A percentile compares a stretch with the other conserved stretches of the same genome.
These are phyloP conservation scores for Euspilapteryx auroguttella DNA, from an alignment of 2,888 invertebrate genomes.

Conservation along the genomic window DNA sequence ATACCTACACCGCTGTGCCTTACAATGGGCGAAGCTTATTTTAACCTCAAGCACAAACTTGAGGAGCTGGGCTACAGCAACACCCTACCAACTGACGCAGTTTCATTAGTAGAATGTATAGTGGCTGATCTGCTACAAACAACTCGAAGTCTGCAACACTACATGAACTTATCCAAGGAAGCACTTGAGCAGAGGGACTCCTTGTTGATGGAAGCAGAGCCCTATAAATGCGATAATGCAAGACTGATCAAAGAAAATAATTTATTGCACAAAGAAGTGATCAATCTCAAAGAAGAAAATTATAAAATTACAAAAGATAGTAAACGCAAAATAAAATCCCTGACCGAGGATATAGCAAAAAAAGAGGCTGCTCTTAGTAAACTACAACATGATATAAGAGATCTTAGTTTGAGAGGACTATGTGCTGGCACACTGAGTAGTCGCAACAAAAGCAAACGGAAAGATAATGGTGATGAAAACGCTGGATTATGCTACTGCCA, in stretches of 20 bases:
- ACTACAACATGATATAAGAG: slow-evolving; percentile 42
- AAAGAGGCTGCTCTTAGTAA: slow-evolving; percentile 41
- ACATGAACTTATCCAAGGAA: slow-evolving; percentile 74
- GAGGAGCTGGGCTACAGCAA: slow-evolving; percentile 84
- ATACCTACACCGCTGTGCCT: too few relatives aligned
- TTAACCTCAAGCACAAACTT: slow-evolving; percentile 65
- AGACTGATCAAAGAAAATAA: slow-evolving; percentile 76
- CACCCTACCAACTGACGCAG: slow-evolving; percentile 71
- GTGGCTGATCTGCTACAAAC: slow-evolving; percentile 84
- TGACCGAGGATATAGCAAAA: slow-evolving; percentile 65
- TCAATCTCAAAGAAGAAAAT: slow-evolving; percentile 67
- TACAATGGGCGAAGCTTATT: slow-evolving; percentile 47
- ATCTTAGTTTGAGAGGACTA: slow-evolving; percentile 40
- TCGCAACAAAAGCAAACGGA: slow-evolving; percentile 35
- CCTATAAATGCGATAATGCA: slow-evolving; percentile 80
- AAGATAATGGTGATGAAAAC: slow-evolving; percentile 19
- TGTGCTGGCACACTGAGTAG: slow-evolving; percentile 47
- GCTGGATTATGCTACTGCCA: slow-evolving; percentile 25
- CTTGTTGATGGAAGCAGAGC: slow-evolving; percentile 72
- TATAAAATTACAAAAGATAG: slow-evolving; percentile 61
- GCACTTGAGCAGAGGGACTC: slow-evolving; percentile 70
- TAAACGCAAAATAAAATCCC: slow-evolving; percentile 61
- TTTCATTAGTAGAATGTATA: slow-evolving; percentile 79
- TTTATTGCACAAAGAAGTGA: slow-evolving; percentile 67
- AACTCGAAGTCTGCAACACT: slow-evolving; percentile 83